Conservation (phyloP, 2,888 invertebrate species). For the Molanna angustata region DNA sequence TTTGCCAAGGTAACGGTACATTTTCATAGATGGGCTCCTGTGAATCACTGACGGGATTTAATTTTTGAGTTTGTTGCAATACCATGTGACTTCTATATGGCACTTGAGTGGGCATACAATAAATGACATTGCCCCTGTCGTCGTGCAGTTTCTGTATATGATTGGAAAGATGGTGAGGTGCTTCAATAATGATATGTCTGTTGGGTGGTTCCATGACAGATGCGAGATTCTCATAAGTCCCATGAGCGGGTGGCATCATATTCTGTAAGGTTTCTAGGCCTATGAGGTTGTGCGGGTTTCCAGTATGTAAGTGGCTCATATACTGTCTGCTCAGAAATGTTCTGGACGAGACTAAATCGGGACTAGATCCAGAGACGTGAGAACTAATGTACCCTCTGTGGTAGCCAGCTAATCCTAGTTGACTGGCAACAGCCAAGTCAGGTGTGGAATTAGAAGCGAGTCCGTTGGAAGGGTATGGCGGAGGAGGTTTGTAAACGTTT, state of each 20-base stretch:
- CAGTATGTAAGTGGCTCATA: constrained; percentile 44
- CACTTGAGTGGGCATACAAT: constrained; percentile 56
- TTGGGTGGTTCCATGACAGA: constrained; percentile 54
- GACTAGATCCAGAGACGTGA: constrained; percentile 73
- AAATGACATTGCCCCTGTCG: constrained; percentile 61
- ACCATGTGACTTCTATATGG: constrained; percentile 52
- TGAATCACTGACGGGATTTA: constrained; percentile 43
- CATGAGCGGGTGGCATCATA: constrained; percentile 57
- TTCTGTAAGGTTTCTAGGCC: constrained; percentile 39
- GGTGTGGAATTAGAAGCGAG: constrained; percentile 83
- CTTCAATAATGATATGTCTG: constrained; percentile 53
- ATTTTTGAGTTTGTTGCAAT: constrained; percentile 49
- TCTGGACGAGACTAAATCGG: constrained; percentile 73
- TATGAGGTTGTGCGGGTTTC: constrained; percentile 40
- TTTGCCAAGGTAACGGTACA: constrained; percentile 68
- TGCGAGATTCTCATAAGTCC: constrained; percentile 71
- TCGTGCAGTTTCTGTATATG: constrained; percentile 62
- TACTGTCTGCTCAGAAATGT: constrained; percentile 57
- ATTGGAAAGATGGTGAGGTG: constrained; percentile 57
- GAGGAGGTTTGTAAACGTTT: constrained; percentile 78
- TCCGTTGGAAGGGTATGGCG: constrained; percentile 76
- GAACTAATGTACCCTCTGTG: constrained; percentile 50
- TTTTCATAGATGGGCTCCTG: constrained; percentile 81
- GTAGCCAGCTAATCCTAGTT: constrained; percentile 43
- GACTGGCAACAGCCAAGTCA: constrained; percentile 73